These are phyloP conservation scores for Tachina fera DNA, from an alignment of 2,888 invertebrate species.

Conservation along the genomic window DNA sequence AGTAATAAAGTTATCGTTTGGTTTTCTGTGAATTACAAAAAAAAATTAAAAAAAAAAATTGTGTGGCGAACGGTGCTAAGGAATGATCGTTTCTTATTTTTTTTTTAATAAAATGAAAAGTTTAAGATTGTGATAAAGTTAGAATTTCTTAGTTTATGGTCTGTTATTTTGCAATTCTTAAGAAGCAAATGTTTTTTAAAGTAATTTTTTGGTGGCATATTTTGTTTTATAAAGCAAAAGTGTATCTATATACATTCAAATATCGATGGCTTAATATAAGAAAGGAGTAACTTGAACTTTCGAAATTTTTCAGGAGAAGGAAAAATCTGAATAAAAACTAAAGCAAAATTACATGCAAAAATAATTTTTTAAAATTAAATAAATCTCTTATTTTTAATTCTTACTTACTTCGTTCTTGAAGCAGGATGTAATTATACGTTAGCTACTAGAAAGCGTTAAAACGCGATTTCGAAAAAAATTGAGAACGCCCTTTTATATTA, in stretches of 20 bases:
- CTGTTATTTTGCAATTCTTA: constrained; percentile 58
- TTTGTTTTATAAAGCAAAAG: not conserved
- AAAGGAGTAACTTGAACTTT: too few species aligned
- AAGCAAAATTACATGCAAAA: too few species aligned
- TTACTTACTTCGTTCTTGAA: too few species aligned
- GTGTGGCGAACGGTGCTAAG: constrained; percentile 23
- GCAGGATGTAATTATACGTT: too few species aligned
- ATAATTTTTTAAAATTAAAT: too few species aligned
- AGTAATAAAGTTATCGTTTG: constrained; percentile 72
- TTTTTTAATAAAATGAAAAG: constrained; percentile 44
- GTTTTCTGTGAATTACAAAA: constrained; percentile 68
- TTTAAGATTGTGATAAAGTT: constrained; percentile 68
- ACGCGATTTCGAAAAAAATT: too few species aligned
- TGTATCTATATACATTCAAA: not conserved
- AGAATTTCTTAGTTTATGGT: constrained; percentile 66
- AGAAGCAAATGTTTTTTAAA: constrained; percentile 38
- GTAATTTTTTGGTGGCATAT: constrained; percentile 5
- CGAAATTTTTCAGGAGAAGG: too few species aligned
- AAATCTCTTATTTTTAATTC: too few species aligned
- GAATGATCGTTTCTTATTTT: constrained; percentile 43
- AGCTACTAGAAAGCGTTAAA: too few species aligned
- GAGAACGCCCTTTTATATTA: too few species aligned
- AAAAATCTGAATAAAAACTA: too few species aligned
- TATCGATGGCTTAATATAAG: too few species aligned
- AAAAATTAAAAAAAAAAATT: constrained; percentile 31